Base-by-base conservation (phyloP, 1,140 invertebrate genomes). In the Diuraphis noxia region DNA sequence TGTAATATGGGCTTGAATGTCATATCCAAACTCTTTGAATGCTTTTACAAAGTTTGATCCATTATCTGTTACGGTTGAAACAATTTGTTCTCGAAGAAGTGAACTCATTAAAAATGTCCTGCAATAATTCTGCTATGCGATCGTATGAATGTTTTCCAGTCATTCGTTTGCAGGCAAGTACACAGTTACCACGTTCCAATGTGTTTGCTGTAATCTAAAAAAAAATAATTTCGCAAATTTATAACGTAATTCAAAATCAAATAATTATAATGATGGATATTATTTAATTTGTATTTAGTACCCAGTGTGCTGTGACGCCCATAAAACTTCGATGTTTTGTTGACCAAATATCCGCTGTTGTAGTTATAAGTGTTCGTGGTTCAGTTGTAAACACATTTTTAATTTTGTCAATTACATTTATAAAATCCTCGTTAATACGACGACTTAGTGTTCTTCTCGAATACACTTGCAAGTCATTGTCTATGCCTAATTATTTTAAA, bases 321-420 rank as follows among this genome's bases (percentile, higher is more conserved):
- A 72, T 34, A 72, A 34, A 34, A 72, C n/a, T 72, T 72, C 63
- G 63, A 72, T 72, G 63, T 72, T 72, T 79, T n/a, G 25, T 72
- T 72, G 63, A 72, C n/a, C 63, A 72, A n/a, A 72, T 72, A 72
- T 72, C 63, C 30, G n/a, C n/a, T n/a, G 63, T 72, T 72, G n/a
- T 72, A 72, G 63, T 72, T n/a, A 72, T n/a, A 72, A 34, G 10
- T 72, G 30, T 4, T n/a, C 25, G n/a, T 72, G 63, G 63, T 72
- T 79, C 72, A 79, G 72, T 79, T 79, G 10, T 79, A 79, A 38
- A 79, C 21, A 79, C n/a, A 79, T 79, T 46, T 46, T 46, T 46
- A 46, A 46, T 17, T 17, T 46, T 46, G 10, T 46, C 43, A 17
- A 46, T 46, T 38, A 79, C 34, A 19, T 79, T 79, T 36, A 19